phyloP scores from a whole-genome alignment of 2,797 vertebrate genomes.

The Euthynnus affinis region DNA sequence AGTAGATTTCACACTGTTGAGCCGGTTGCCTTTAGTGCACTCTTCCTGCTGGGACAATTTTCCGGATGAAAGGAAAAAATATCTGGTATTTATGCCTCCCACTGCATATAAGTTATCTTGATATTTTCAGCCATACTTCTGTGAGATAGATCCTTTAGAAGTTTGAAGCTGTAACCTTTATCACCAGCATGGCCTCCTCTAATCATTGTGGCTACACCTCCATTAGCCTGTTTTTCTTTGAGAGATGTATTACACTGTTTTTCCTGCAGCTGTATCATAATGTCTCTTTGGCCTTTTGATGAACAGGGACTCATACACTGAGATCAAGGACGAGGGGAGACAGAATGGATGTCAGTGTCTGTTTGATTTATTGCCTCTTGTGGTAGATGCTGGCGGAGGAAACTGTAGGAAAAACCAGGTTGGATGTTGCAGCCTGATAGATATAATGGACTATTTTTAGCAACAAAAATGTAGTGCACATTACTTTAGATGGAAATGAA shows the following conservation, averaged over 20 bases:
- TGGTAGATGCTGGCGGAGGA: conserved; percentile 14
- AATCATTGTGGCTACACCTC: background rate
- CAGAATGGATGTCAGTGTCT: conserved; percentile 1
- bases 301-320: background rate
- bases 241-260: background rate
- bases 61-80: background rate
- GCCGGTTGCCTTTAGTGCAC: background rate
- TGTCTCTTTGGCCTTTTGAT: conserved; percentile 46
- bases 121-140: background rate
- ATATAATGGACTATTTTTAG: conserved; percentile 27
- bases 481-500: conserved; percentile 3
- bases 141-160: background rate
- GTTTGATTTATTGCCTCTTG: conserved; percentile 30
- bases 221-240: background rate
- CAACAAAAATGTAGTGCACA: background rate
- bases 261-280: conserved; percentile 25
- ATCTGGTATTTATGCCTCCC: background rate
- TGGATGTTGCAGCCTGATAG: background rate
- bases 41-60: conserved; percentile 4
- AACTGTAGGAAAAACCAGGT: background rate
- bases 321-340: conserved; percentile 23
- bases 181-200: background rate
- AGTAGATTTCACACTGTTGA: conserved; percentile 16
- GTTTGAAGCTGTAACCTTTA: background rate
- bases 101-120: background rate